Evolutionary conservation across 2,888 invertebrate genomes (phyloP).

Genomic region (Dicycla oo): DNA sequence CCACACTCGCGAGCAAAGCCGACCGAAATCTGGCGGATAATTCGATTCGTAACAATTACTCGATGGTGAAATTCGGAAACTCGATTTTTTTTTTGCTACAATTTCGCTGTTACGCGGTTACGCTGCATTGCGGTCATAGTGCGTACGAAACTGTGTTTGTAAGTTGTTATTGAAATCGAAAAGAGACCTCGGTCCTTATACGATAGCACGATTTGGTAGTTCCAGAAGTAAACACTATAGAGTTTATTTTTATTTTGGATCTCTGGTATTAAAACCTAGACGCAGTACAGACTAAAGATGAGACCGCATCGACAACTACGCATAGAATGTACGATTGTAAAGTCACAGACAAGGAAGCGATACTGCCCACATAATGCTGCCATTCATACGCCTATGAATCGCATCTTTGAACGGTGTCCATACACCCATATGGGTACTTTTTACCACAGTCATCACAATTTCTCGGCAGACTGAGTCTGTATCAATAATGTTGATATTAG

Average conservation of each 20-base stretch:
- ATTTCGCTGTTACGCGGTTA: conserved; percentile 68
- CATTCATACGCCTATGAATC: conserved; percentile 34
- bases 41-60: conserved; percentile 75
- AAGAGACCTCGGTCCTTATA: conserved; percentile 36
- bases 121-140: conserved; percentile 74
- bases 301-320: conserved; percentile 1
- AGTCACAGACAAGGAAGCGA: conserved; percentile 16
- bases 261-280: neutral
- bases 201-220: conserved; percentile 21
- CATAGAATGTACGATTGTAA: neutral
- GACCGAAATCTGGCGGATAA: conserved; percentile 78
- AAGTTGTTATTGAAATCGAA: conserved; percentile 43
- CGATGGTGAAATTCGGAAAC: conserved; percentile 75
- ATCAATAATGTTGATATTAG: conserved; percentile 55
- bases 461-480: conserved; percentile 46
- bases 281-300: neutral
- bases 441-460: conserved; percentile 37
- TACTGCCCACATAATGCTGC: conserved; percentile 26
- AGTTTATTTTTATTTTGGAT: neutral
- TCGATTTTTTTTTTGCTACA: conserved; percentile 71
- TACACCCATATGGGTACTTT: conserved; percentile 22
- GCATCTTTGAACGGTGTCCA: conserved; percentile 24
- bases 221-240: neutral
- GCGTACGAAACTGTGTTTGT: conserved; percentile 65
- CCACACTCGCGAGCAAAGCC: conserved; percentile 81